Base-by-base conservation (phyloP, 2,888 invertebrate genomes). In the Phalangium opilio region DNA sequence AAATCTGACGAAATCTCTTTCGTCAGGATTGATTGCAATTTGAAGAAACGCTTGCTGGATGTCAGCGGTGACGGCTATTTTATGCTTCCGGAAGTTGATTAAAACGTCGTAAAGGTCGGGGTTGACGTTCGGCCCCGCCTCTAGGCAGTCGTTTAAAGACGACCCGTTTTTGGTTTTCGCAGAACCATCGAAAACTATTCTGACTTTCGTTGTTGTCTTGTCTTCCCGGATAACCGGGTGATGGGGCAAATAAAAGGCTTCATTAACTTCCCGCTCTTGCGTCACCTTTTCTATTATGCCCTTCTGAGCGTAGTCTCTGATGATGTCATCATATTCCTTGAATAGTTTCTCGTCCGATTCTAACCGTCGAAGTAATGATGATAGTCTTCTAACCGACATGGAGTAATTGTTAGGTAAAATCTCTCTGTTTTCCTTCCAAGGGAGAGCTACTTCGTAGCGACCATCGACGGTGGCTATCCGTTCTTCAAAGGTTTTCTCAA, bases 131-230 rank as follows among this genome's bases (percentile, higher is more conserved):
- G 49, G 42, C 3, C 49, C 49, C 2, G 36, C 7, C 4, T 3
- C 15, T 8, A 49, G 20, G 18, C 42, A 42, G n/a, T 47, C 42
- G 47, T 49, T 49, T 18, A 49, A 32, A 1, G 49, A 49, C 8
- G 27, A 19, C 12, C 14, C 18, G 2, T 27, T 21, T n/a, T 17
- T 8, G 4, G 21, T n/a, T 8, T 49, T 48, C 1, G 46, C 34
- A 11, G 47, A 49, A 1, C 42, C 49, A 47, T 49, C 49, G 18
- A 47, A 49, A 14, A 49, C 49, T 11, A 49, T 39, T 3, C 46
- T 4, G 1, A 8, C 15, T 36, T 42, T 47, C 7, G 46, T 49
- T 1, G 45, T 47, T 5, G 15, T 21, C 11, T 20, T 17, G 11
- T 42, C 43, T n/a, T 40, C 38, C 4, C 20, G 20, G 10, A 47